A percentile compares a stretch with the other conserved stretches of the same genome.
Conservation (phyloP, 2,888 invertebrate genomes). For the Synergus laeviventris region DNA sequence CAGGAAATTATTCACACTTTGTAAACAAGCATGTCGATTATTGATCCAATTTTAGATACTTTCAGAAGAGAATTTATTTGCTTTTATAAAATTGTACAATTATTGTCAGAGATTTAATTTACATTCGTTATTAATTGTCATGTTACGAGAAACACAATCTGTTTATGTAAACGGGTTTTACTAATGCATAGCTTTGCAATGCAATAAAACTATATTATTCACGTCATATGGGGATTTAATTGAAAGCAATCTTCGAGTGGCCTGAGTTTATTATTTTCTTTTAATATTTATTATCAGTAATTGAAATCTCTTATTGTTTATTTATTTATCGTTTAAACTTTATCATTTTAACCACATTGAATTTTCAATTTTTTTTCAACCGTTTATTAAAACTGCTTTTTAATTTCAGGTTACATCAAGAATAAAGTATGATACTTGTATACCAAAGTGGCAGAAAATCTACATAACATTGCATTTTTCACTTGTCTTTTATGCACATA, state of each 20-base stretch:
- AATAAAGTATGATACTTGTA: slow-evolving; percentile 82
- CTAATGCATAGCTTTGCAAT: not conserved
- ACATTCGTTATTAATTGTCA: not conserved
- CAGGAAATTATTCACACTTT: not conserved
- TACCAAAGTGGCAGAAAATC: slow-evolving; percentile 83
- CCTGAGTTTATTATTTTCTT: too few species aligned
- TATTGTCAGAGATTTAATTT: not conserved
- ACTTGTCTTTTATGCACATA: slow-evolving; percentile 82
- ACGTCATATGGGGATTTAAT: not conserved
- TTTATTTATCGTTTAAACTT: too few species aligned
- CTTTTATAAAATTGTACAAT: not conserved
- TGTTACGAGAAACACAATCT: not conserved
- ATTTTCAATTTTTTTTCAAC: too few species aligned
- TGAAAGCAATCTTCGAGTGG: too few species aligned
- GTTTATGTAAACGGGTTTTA: not conserved
- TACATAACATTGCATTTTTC: slow-evolving; percentile 84
- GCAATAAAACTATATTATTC: not conserved
- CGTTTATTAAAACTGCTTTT: slow-evolving; percentile 43
- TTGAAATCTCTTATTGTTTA: not conserved
- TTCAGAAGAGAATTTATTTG: not conserved
- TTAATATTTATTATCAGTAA: too few species aligned
- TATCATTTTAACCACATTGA: too few species aligned
- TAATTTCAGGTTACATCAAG: slow-evolving; percentile 79
- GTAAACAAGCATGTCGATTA: too few species aligned
- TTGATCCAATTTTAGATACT: not conserved